Percentiles rank a stretch among this genome's conserved stretches.
Conservation (phyloP, 2,797 vertebrate genomes). For the Karalla daura region DNA sequence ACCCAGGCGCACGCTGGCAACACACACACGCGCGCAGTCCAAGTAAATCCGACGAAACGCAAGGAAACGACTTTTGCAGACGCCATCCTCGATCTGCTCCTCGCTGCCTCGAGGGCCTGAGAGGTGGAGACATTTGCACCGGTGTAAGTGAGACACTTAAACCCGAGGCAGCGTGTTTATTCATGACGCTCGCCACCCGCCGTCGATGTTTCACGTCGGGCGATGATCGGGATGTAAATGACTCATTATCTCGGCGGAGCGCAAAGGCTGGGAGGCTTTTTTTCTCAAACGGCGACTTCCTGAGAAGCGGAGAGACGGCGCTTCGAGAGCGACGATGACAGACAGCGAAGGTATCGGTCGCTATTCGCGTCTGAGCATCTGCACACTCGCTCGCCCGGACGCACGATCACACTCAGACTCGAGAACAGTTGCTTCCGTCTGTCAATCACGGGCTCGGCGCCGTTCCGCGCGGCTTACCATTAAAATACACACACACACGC, state of each 20-base stretch:
- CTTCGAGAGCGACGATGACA: slow-evolving; percentile 37
- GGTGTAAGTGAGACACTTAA: slow-evolving; percentile 60
- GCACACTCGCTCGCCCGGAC: background rate
- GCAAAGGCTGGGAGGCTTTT: slow-evolving; percentile 66
- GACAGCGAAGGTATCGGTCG: slow-evolving; percentile 50
- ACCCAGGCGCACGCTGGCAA: no score
- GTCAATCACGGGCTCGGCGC: slow-evolving; percentile 50
- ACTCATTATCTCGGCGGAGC: slow-evolving; percentile 73
- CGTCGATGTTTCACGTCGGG: slow-evolving; percentile 53
- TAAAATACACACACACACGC: slow-evolving; percentile 4
- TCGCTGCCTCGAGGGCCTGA: slow-evolving; percentile 1
- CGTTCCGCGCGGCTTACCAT: slow-evolving; percentile 12
- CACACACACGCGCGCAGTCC: background rate
- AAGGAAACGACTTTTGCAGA: slow-evolving; percentile 6
- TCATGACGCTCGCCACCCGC: slow-evolving; percentile 58
- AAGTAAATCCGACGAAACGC: slow-evolving; percentile 13
- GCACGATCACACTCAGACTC: slow-evolving; percentile 1
- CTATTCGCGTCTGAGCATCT: slow-evolving; percentile 23
- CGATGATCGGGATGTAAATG: slow-evolving; percentile 74
- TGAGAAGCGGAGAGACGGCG: slow-evolving; percentile 30
- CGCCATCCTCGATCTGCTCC: slow-evolving; percentile 1
- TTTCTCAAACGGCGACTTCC: slow-evolving; percentile 57
- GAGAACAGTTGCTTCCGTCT: slow-evolving; percentile 33
- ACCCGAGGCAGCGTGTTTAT: slow-evolving; percentile 51
- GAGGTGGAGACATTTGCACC: slow-evolving; percentile 23